Conservation (phyloP, 30 jellyfish, hydroid and myxozoan genomes). For the Phacellophora camtschatica region DNA sequence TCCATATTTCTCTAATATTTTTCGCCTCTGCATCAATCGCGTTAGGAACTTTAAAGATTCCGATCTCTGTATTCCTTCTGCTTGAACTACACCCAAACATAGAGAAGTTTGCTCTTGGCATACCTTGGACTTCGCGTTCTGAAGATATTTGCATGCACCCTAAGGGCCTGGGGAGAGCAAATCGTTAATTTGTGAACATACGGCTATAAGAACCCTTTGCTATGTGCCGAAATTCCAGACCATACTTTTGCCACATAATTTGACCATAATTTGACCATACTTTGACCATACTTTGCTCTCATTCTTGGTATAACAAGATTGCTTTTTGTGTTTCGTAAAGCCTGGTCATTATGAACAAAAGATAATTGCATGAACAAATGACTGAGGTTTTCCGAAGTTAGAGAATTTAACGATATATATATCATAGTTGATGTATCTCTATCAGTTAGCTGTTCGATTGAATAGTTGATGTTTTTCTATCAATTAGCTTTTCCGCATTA, state of each 20-base stretch:
- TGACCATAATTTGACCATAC: too few relatives aligned
- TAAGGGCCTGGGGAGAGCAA: not conserved
- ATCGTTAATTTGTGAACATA: not conserved
- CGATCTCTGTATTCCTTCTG: slow-evolving; percentile 17
- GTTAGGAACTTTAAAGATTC: slow-evolving; percentile 31
- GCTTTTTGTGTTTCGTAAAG: too few relatives aligned
- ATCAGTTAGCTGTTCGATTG: too few relatives aligned
- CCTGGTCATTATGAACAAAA: too few relatives aligned
- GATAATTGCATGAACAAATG: too few relatives aligned
- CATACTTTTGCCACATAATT: not conserved
- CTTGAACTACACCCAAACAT: slow-evolving; percentile 11
- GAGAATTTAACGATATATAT: too few relatives aligned
- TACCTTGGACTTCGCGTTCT: not conserved
- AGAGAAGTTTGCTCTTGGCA: slow-evolving; percentile 44
- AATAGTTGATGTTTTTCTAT: too few relatives aligned
- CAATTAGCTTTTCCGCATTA: too few relatives aligned
- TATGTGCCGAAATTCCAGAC: not conserved
- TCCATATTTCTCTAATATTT: slow-evolving; percentile 15
- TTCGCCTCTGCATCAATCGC: slow-evolving; percentile 34
- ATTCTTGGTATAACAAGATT: too few relatives aligned
- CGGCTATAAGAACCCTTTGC: not conserved
- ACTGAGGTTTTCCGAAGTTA: too few relatives aligned
- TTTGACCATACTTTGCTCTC: too few relatives aligned
- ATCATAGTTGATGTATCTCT: too few relatives aligned
- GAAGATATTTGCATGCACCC: not conserved